phyloP scores from a whole-genome alignment of 2,888 invertebrate species.

The Morinoia aosen region DNA sequence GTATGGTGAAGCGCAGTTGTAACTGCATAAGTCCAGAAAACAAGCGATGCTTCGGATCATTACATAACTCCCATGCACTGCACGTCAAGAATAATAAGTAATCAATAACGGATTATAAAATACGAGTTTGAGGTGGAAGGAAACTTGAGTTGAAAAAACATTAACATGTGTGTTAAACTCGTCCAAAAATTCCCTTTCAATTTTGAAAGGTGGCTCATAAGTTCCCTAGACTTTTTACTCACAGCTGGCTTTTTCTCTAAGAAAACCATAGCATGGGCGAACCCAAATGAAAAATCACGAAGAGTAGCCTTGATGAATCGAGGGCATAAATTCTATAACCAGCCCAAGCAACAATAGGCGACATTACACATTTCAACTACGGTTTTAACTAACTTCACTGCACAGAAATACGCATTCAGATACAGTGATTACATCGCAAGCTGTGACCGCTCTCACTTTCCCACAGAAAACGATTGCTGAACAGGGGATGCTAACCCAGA shows the following conservation, averaged over 20 bases:
- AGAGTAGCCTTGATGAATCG: neutral
- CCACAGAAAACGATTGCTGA: neutral
- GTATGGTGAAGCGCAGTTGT: no score
- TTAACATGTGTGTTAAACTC: neutral
- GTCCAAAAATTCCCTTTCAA: neutral
- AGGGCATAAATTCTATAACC: neutral
- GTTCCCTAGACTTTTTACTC: neutral
- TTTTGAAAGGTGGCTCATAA: neutral
- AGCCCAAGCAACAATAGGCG: neutral
- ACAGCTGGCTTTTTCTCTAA: no score
- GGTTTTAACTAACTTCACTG: neutral
- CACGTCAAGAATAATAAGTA: no score
- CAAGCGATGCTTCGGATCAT: no score
- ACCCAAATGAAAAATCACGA: neutral
- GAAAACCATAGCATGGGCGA: no score
- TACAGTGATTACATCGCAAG: neutral
- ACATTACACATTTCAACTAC: no score
- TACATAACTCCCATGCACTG: no score
- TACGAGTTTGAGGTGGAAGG: neutral
- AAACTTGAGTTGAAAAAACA: neutral
- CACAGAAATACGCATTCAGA: neutral
- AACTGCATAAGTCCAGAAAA: no score
- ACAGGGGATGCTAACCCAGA: neutral
- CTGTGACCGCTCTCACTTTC: neutral
- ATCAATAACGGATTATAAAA: neutral